Conservation (phyloP, 2,113 vertebrate species). For the Atherinomorus stipes region DNA sequence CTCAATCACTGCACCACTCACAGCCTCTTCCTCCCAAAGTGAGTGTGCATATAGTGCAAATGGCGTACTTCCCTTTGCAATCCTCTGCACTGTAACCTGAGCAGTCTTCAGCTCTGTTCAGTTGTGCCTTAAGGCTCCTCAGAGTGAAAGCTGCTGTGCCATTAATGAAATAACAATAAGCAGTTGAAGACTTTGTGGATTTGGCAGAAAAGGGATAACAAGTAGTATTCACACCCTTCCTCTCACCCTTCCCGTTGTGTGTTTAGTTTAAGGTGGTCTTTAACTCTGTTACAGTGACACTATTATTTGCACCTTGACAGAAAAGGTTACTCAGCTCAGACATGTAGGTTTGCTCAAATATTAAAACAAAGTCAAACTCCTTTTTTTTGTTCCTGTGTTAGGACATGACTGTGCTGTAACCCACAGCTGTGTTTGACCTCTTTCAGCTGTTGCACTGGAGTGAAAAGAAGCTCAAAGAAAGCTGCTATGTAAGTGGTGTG, state of each 20-base stretch:
- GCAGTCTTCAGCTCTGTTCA: conserved; percentile 38
- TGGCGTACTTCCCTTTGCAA: conserved; percentile 5
- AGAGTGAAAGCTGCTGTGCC: conserved; percentile 46
- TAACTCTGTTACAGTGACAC: not conserved
- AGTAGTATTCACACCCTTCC: not conserved
- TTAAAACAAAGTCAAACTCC: not conserved
- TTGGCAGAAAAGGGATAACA: not conserved
- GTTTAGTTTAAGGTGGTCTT: not conserved
- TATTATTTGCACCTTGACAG: not conserved
- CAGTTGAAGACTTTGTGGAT: conserved; percentile 30
- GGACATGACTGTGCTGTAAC: not conserved
- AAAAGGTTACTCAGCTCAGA: not conserved
- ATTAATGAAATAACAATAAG: conserved; percentile 63
- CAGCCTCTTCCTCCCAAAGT: conserved; percentile 15
- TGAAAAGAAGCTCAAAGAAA: conserved; percentile 42
- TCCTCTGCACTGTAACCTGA: conserved; percentile 51
- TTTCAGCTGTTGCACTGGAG: conserved; percentile 60
- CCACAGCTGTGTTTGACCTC: conserved; percentile 66
- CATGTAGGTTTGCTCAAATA: not conserved
- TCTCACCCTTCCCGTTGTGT: not conserved
- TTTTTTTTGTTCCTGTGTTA: not conserved
- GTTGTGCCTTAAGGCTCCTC: conserved; percentile 42
- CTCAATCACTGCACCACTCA: conserved; percentile 31
- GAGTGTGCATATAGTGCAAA: conserved; percentile 22
- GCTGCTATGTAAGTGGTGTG: conserved; percentile 39